Evolutionary conservation across 2,797 vertebrate species (phyloP).

Genomic region (Poecilia picta): DNA sequence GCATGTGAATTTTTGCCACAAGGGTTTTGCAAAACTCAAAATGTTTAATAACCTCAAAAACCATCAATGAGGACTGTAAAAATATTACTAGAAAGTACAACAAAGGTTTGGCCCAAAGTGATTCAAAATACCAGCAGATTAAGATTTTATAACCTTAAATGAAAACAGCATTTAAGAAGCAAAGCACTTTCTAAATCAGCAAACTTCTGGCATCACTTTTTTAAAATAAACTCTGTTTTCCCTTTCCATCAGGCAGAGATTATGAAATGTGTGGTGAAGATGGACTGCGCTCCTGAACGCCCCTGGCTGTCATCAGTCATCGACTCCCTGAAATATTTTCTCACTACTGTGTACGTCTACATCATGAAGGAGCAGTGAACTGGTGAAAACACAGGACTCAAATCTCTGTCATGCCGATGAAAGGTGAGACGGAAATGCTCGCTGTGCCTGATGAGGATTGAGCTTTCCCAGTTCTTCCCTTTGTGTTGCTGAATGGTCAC

Average conservation of each 20-base stretch:
- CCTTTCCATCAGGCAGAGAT: slow-evolving; percentile 80
- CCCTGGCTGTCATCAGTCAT: slow-evolving; percentile 87
- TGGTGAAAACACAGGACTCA: neutral
- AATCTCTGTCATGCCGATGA: slow-evolving; percentile 34
- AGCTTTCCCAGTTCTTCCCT: slow-evolving; percentile 22
- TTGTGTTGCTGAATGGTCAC: slow-evolving; percentile 49
- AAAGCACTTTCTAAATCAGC: neutral
- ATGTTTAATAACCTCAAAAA: neutral
- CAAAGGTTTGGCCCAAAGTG: neutral
- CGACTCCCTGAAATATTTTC: slow-evolving; percentile 88
- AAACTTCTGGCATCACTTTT: neutral
- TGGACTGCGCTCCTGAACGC: slow-evolving; percentile 82
- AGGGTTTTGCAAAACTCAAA: neutral
- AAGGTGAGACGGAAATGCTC: slow-evolving; percentile 17
- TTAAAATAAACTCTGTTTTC: neutral
- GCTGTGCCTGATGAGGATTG: slow-evolving; percentile 9
- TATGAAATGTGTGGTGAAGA: slow-evolving; percentile 91
- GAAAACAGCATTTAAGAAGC: neutral
- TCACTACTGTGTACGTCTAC: slow-evolving; percentile 90
- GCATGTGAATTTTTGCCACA: neutral
- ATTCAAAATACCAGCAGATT: neutral
- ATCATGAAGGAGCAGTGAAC: slow-evolving; percentile 89
- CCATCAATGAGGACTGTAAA: neutral
- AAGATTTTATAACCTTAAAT: neutral
- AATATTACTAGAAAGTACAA: neutral